Evolutionary conservation across 2,797 vertebrate genomes (phyloP).

Genomic region (Spinus pinus): DNA sequence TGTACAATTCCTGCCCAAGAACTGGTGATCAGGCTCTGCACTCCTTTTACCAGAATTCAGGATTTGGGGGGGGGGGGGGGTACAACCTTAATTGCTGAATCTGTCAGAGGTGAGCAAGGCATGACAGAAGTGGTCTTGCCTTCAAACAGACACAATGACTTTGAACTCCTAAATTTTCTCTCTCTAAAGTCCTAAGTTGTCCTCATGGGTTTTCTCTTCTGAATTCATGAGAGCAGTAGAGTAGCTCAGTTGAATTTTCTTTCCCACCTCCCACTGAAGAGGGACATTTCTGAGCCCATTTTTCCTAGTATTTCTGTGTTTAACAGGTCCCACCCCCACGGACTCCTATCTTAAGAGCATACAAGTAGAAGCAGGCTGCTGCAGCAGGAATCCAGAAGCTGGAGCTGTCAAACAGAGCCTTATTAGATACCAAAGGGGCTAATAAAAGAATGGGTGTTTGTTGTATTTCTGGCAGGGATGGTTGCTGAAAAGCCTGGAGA

Average conservation of each 20-base stretch:
- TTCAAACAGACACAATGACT: neutral
- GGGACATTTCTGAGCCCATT: neutral
- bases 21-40: neutral
- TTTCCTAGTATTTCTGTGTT: neutral
- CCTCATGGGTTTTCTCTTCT: neutral
- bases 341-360: slow-evolving; percentile 3
- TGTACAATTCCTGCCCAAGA: neutral
- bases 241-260: neutral
- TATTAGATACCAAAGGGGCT: slow-evolving; percentile 24
- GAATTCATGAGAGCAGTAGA: neutral
- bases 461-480: slow-evolving; percentile 17
- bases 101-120: neutral
- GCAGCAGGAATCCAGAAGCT: slow-evolving; percentile 37
- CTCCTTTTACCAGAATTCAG: neutral
- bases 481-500: slow-evolving; percentile 52
- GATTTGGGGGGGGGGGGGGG: neutral
- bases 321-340: neutral
- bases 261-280: neutral
- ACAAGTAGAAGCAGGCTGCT: slow-evolving; percentile 16
- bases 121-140: neutral
- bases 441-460: slow-evolving; percentile 54
- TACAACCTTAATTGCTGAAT: neutral
- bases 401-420: neutral
- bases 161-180: neutral
- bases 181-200: neutral